Percentiles rank a stretch among this genome's conserved stretches.
Evolutionary conservation across 2,888 invertebrate species (phyloP).

Genomic region (Euproctis similis): DNA sequence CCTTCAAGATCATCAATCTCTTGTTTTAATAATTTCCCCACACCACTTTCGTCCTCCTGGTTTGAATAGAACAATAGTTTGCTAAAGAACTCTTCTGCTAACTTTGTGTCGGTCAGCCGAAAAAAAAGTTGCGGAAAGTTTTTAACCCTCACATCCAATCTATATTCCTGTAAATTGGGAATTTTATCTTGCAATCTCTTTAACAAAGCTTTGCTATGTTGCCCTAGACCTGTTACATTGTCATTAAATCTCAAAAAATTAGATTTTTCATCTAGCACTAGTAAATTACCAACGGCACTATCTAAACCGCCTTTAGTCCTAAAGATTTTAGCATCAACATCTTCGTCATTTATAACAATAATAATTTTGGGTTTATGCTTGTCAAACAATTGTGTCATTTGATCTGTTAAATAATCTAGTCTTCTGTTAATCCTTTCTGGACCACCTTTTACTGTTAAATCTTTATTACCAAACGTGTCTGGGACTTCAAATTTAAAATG

Average conservation of each 20-base stretch:
- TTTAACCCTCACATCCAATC: conserved; percentile 4
- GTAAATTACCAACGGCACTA: conserved; percentile 10
- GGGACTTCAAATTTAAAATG: conserved; percentile 6
- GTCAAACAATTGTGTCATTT: conserved; percentile 3
- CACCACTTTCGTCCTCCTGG: conserved; percentile 7
- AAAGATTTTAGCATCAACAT: conserved; percentile 2
- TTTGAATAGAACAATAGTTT: conserved; percentile 13
- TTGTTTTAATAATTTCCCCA: conserved; percentile 6
- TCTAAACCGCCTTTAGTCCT: conserved; percentile 9
- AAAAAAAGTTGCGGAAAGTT: conserved; percentile 12
- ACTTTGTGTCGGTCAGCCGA: background rate
- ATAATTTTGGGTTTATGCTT: conserved; percentile 1
- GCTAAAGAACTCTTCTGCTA: conserved; percentile 8
- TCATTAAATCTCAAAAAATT: conserved; percentile 9
- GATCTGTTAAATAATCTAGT: conserved; percentile 2
- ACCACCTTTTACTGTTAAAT: conserved; percentile 5
- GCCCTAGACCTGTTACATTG: conserved; percentile 1
- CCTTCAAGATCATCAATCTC: conserved; percentile 6
- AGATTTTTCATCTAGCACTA: conserved; percentile 7
- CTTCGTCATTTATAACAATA: conserved; percentile 7
- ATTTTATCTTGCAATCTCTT: conserved; percentile 1
- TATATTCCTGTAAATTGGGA: conserved; percentile 6
- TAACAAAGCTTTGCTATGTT: conserved; percentile 3
- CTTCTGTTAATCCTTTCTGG: conserved; percentile 1
- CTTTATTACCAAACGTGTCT: conserved; percentile 11